These are phyloP conservation scores for Takifugu rubripes DNA, from an alignment of 2,797 vertebrate species.

Conservation along the genomic window DNA sequence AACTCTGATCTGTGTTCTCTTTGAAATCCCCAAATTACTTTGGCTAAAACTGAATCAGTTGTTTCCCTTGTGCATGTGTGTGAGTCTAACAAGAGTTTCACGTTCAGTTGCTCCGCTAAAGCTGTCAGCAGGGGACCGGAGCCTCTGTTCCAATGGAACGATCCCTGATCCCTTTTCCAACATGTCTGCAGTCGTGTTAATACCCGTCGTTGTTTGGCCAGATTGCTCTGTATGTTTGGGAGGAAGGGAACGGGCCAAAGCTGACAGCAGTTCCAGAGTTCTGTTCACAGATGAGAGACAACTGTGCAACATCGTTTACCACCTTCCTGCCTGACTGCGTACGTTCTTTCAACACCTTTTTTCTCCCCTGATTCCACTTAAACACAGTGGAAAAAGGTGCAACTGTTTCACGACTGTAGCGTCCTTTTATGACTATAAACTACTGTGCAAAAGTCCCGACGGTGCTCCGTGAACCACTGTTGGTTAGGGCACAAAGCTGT, in stretches of 20 bases:
- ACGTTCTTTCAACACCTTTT: constrained; percentile 52
- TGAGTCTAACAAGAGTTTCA: no score
- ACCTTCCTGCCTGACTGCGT: constrained; percentile 83
- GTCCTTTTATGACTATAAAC: neutral
- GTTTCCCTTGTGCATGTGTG: neutral
- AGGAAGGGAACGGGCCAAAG: constrained; percentile 79
- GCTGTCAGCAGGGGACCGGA: no score
- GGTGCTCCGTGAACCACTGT: no score
- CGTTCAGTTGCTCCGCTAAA: no score
- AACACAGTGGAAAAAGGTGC: no score
- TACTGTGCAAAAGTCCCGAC: neutral
- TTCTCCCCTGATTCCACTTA: no score
- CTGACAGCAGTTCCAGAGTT: constrained; percentile 85
- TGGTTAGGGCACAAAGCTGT: no score
- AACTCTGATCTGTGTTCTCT: neutral
- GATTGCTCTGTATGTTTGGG: constrained; percentile 90
- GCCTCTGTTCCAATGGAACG: no score
- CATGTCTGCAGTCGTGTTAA: neutral
- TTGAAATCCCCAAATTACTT: constrained; percentile 3
- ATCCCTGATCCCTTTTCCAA: neutral
- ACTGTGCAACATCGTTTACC: constrained; percentile 78
- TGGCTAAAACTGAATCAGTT: neutral
- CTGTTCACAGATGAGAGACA: constrained; percentile 71
- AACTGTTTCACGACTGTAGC: no score
- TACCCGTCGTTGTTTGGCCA: constrained; percentile 37